Conservation (phyloP, 2,113 vertebrate genomes). For the Progne subis region DNA sequence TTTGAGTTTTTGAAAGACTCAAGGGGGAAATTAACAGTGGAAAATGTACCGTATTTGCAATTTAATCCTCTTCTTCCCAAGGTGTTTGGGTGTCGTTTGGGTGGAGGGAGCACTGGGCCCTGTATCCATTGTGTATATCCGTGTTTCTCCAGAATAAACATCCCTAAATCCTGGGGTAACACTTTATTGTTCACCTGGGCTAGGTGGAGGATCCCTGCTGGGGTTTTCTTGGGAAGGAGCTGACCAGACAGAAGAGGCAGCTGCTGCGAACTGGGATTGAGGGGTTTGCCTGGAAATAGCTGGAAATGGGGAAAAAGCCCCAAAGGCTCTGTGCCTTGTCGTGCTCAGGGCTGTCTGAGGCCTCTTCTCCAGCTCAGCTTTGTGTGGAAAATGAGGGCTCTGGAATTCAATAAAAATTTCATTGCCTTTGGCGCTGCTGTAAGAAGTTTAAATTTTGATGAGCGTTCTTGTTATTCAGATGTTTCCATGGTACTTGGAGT, state of each 20-base stretch:
- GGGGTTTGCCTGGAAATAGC: conserved; percentile 23
- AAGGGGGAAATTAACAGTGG: neutral
- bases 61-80: neutral
- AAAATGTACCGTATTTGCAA: neutral
- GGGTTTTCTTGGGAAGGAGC: neutral
- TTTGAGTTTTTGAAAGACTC: neutral
- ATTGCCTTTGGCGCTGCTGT: conserved; percentile 43
- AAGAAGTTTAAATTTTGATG: conserved; percentile 66
- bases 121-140: neutral
- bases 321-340: neutral
- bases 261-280: neutral
- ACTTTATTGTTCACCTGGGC: neutral
- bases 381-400: neutral
- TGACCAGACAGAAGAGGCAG: neutral
- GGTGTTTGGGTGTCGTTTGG: neutral
- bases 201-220: neutral
- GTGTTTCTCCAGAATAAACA: neutral
- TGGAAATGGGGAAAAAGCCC: neutral
- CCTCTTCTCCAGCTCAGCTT: neutral
- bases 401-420: conserved; percentile 59
- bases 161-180: neutral
- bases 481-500: conserved; percentile 22
- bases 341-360: neutral
- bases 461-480: conserved; percentile 31
- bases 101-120: too few species aligned